Conservation (phyloP, 2,797 vertebrate species). For the Danionella dracula region DNA sequence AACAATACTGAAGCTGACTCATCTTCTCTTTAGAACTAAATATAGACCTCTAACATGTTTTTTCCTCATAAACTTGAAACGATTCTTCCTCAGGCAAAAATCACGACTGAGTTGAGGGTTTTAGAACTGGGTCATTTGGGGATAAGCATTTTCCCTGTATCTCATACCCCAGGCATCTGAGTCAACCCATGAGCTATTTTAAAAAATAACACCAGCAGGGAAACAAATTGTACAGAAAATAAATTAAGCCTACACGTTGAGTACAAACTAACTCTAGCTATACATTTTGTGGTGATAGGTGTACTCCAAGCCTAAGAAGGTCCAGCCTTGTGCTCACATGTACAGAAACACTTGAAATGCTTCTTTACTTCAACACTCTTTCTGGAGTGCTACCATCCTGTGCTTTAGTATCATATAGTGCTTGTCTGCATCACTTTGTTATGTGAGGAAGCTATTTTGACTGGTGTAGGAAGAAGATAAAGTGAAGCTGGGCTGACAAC, state of each 20-base stretch:
- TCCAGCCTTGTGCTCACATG: not conserved
- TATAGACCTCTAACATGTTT: conserved; percentile 4
- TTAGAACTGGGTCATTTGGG: conserved; percentile 13
- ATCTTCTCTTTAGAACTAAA: not conserved
- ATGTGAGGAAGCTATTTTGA: conserved; percentile 8
- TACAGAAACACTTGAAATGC: conserved; percentile 2
- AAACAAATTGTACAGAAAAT: not conserved
- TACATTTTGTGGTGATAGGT: not conserved
- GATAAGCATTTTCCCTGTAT: conserved; percentile 5
- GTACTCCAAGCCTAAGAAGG: conserved; percentile 31
- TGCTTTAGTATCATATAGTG: not conserved
- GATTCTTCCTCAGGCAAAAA: conserved; percentile 13
- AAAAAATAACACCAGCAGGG: not conserved
- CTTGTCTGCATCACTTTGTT: not conserved
- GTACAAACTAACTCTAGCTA: too few relatives aligned
- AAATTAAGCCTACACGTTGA: too few relatives aligned
- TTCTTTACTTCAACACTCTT: not conserved
- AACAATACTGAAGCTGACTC: not conserved
- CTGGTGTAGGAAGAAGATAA: not conserved
- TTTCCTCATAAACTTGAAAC: not conserved
- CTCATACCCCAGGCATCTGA: not conserved
- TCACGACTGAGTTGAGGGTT: not conserved
- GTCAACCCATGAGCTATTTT: not conserved
- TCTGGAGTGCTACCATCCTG: conserved; percentile 5
- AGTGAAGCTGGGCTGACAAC: conserved; percentile 20